Base-by-base conservation (phyloP, 2,113 vertebrate genomes). In the Macaca nemestrina region DNA sequence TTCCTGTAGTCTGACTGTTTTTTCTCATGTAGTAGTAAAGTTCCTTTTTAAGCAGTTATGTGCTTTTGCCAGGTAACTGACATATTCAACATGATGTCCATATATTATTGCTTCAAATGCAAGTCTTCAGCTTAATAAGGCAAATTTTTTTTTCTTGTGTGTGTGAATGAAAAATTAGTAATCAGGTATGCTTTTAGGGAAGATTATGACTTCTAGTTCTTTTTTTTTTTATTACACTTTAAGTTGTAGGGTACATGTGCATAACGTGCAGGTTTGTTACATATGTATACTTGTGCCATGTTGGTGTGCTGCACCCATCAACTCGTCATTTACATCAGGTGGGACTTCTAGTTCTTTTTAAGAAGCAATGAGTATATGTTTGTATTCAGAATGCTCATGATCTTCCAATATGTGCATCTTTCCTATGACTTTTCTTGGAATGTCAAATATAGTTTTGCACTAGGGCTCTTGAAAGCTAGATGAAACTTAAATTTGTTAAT, bases 101-200 rank as follows among this genome's bases (percentile, higher is more conserved):
- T 83, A n/a, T 93, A 22, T 91, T 95, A 50, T 90, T 94, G 52
- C 20, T 27, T 93, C 32, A 92, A 95, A 93, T 72, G 12, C 4
- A 89, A 61, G 7, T 70, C n/a, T 94, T 82, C 35, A 72, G 0
- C 23, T 76, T 80, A 84, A 22, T 23, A 40, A 81, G 81, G 35
- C 27, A 88, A 70, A 61, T 79, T 90, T 88, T 87, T 8, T 87
- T 89, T 93, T 88, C 43, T 50, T 55, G 18, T 55, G 52, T 55
- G 52, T 81, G 6, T 87, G 30, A 96, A 86, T 90, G 25, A 92
- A 84, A 57, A 84, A 78, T 82, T 64, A 68, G 64, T 88, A 45
- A 91, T 32, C 35, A 82, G 16, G 6, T 79, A n/a, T 55, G 45
- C 9, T 81, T 90, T 85, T 32, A 30, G 17, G 32, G 7, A 50